phyloP scores from a whole-genome alignment of 2,888 invertebrate species.

The Ormyrus rosae region DNA sequence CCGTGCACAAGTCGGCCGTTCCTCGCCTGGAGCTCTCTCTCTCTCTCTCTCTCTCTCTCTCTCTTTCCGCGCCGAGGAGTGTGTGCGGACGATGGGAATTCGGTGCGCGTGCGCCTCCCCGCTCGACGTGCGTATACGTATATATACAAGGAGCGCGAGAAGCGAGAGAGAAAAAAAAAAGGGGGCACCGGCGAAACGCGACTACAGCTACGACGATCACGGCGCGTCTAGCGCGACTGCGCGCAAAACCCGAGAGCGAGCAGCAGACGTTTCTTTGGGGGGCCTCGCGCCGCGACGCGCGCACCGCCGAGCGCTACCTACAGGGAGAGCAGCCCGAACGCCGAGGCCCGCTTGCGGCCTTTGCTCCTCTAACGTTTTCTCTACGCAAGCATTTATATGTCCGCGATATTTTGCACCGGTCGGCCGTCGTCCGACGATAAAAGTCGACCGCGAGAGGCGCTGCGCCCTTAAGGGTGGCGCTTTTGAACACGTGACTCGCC shows the following conservation, averaged over 20 bases:
- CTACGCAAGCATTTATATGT: too few species aligned
- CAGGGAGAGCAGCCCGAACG: neutral
- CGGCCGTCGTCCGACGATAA: too few species aligned
- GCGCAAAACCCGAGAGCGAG: neutral
- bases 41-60: conserved; percentile 1
- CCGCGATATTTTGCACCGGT: too few species aligned
- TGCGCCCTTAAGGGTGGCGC: too few species aligned
- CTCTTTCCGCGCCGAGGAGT: neutral
- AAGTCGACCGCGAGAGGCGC: too few species aligned
- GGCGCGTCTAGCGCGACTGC: conserved; percentile 48
- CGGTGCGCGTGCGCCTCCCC: neutral
- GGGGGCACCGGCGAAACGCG: neutral
- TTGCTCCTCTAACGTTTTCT: too few species aligned
- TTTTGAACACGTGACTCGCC: too few species aligned
- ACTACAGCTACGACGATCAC: neutral
- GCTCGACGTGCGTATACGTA: too few species aligned
- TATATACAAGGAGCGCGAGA: neutral
- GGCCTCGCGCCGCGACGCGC: neutral
- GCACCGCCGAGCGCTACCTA: conserved; percentile 10
- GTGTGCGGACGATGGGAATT: neutral
- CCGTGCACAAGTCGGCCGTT: neutral
- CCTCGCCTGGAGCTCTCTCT: neutral
- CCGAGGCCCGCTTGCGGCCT: too few species aligned
- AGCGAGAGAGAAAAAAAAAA: neutral
- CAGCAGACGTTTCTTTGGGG: conserved; percentile 13